phyloP scores from a whole-genome alignment of 2,888 invertebrate species.

The Lasioglossum villosulum region DNA sequence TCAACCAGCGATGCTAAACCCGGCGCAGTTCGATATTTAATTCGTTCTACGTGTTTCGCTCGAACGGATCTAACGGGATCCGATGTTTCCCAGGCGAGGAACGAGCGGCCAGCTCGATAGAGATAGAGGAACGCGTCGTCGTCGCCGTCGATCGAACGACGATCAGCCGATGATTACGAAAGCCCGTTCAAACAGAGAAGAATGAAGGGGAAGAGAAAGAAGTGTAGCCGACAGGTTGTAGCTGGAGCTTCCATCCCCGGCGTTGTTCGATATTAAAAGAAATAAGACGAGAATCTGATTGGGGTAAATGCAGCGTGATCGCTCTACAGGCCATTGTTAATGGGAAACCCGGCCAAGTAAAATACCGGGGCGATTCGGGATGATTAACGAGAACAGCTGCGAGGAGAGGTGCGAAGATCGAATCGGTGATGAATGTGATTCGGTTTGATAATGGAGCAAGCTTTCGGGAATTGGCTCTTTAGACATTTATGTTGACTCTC shows the following conservation, averaged over 20 bases:
- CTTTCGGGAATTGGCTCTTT: not conserved
- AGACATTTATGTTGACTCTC: not conserved
- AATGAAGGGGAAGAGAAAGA: not conserved
- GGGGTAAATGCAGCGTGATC: conserved; percentile 29
- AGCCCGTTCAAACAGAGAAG: not conserved
- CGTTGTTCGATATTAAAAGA: conserved; percentile 1
- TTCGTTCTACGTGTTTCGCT: not conserved
- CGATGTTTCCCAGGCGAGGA: not conserved
- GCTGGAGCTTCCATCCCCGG: not conserved
- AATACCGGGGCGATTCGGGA: not conserved
- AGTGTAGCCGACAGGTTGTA: not conserved
- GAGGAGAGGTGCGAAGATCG: not conserved
- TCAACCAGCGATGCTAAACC: not conserved
- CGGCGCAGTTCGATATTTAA: conserved; percentile 2
- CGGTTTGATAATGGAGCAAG: not conserved
- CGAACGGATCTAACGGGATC: not conserved
- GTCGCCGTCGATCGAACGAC: conserved; percentile 15
- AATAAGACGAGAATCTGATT: conserved; percentile 13
- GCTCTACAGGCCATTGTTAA: conserved; percentile 23
- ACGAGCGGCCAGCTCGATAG: not conserved
- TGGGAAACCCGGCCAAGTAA: not conserved
- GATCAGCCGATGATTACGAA: conserved; percentile 33
- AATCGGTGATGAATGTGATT: not conserved
- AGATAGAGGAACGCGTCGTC: not conserved
- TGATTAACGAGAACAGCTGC: not conserved